Base-by-base conservation (phyloP, 37 sponge, comb jelly and placozoan genomes). In the Theonella swinhoei region DNA sequence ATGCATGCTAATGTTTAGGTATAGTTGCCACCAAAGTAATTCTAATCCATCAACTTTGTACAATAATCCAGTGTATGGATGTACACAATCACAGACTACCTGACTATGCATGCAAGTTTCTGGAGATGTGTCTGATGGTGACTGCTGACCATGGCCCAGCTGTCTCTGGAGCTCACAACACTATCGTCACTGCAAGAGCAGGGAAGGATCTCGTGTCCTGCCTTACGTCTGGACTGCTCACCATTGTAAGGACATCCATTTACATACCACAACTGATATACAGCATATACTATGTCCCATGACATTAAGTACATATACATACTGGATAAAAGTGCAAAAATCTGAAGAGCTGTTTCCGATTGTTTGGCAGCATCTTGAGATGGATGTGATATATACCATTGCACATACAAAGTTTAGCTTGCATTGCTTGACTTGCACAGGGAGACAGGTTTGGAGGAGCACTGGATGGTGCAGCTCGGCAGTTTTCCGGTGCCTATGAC, bases 61-160 rank as follows among this genome's bases (percentile, higher is more conserved):
- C n/a, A n/a, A n/a, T n/a, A n/a, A n/a, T n/a, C n/a, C n/a, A n/a
- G n/a, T n/a, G n/a, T n/a, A n/a, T 14, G 7, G 54, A 47, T 47
- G 7, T 47, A 14, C 14, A 47, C 24, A 7, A 68, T 20, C 29
- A 17, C 77, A 95, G 98, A 64, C 65, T 98, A 59, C 98, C 98
- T 9, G 72, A 75, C 24, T 98, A 93, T 74, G 98, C 98, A 34
- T 95, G 89, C 76, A 95, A 93, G 83, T 98, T 95, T 72, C 85
- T 98, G 1, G 98, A 98, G 92, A 95, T 98, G 75, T 98, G 98
- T 64, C 85, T 98, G 75, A 98, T 98, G 85, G 92, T 98, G 43
- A 89, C 98, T 39, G 98, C 98, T 25, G 98, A 98, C 79, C 98
- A 98, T 59, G 98, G 98, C 11, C 98, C 98, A 68, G 98, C 98